A percentile compares a stretch with the other conserved stretches of the same genome.
These are phyloP conservation scores for Pagrus major DNA, from an alignment of 2,113 vertebrate genomes.

Conservation along the genomic window DNA sequence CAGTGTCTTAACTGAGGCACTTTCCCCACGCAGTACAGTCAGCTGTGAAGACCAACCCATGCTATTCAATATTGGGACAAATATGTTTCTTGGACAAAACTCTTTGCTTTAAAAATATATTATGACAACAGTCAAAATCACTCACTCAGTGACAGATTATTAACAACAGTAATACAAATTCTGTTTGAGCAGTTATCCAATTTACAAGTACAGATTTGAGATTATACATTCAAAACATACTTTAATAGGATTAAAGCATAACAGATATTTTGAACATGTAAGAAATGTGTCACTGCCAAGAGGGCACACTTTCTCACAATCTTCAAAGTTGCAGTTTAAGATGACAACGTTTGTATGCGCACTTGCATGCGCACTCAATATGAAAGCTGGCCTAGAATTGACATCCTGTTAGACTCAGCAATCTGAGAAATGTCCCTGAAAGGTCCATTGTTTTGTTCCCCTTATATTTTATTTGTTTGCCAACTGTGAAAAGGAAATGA, in stretches of 20 bases:
- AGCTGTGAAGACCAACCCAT: slow-evolving; percentile 78
- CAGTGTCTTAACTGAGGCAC: slow-evolving; percentile 87
- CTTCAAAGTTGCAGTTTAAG: not conserved
- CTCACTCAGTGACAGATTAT: not conserved
- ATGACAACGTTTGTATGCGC: not conserved
- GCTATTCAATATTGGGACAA: not conserved
- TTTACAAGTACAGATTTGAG: too few species aligned
- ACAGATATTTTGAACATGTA: not conserved
- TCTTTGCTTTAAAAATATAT: not conserved
- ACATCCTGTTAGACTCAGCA: slow-evolving; percentile 7
- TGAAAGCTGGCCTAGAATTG: slow-evolving; percentile 23
- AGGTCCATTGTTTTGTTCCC: not conserved
- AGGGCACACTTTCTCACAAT: not conserved
- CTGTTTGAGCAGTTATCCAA: too few species aligned
- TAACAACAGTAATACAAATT: not conserved
- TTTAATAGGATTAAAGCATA: not conserved
- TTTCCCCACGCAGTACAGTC: slow-evolving; percentile 86
- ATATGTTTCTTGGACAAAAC: not conserved
- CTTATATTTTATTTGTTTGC: not conserved
- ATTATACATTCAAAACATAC: not conserved
- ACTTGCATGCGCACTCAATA: not conserved
- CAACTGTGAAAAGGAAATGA: not conserved
- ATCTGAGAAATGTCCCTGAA: not conserved
- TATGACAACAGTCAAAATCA: not conserved
- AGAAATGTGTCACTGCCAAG: not conserved